A percentile compares a stretch with the other conserved stretches of the same genome.
These are phyloP conservation scores for Mus spretus DNA, from an alignment of 2,797 vertebrate genomes.

Conservation along the genomic window DNA sequence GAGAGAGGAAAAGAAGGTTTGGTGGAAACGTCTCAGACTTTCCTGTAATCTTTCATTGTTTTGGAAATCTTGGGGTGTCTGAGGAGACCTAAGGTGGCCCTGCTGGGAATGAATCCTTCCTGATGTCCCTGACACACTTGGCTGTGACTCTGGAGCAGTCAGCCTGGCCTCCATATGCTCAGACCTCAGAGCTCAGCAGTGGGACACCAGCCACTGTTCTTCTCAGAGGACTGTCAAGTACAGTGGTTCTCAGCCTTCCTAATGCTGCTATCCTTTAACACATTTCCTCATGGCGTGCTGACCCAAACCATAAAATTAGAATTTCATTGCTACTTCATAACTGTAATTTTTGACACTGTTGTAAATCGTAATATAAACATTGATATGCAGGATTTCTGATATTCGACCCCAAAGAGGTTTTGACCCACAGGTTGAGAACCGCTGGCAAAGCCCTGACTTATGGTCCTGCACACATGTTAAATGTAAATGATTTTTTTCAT, in stretches of 20 bases:
- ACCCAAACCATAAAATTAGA: background rate
- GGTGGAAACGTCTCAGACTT: background rate
- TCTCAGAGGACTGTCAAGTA: background rate
- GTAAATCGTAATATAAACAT: background rate
- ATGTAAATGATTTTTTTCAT: background rate
- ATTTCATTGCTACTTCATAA: background rate
- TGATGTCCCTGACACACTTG: background rate
- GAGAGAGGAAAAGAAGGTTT: background rate
- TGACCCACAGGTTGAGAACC: background rate
- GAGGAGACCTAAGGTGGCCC: background rate
- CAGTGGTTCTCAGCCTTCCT: background rate
- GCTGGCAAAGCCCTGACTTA: background rate
- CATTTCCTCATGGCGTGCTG: background rate
- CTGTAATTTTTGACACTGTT: background rate
- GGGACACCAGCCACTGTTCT: fast-evolving
- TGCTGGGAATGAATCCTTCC: background rate
- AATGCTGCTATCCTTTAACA: background rate
- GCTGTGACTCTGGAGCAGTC: background rate
- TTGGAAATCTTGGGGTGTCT: background rate
- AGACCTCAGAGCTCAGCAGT: background rate
- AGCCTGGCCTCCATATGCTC: no score
- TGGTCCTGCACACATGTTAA: no score
- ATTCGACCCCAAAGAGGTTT: background rate
- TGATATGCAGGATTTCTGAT: background rate
- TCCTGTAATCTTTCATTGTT: background rate